A percentile compares a stretch with the other conserved stretches of the same genome.
Evolutionary conservation across 2,113 vertebrate genomes (phyloP).

Genomic region (Siniperca knerii): DNA sequence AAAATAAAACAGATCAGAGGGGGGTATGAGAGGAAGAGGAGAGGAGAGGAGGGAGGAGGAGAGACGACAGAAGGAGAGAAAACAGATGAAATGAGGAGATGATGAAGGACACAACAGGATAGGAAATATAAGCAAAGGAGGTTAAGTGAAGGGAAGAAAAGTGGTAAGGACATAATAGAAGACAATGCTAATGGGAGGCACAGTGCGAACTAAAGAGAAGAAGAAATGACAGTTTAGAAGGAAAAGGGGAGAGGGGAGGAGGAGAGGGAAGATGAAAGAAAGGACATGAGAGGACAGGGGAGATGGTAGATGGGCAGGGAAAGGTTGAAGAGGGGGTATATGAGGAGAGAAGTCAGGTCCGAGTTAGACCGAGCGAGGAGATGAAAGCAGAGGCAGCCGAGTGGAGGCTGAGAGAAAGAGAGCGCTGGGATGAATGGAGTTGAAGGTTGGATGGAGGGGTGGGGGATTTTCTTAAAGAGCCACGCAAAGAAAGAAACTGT

Average conservation of each 20-base stretch:
- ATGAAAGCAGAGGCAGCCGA: slow-evolving; percentile 56
- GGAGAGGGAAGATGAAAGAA: slow-evolving; percentile 16
- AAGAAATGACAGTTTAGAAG: not conserved
- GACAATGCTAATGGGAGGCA: not conserved
- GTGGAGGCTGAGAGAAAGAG: slow-evolving; percentile 48
- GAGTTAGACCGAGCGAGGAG: slow-evolving; percentile 44
- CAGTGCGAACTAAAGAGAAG: not conserved
- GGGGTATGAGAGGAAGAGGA: not conserved
- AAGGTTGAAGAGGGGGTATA: not conserved
- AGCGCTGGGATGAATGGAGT: slow-evolving; percentile 32
- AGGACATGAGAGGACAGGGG: slow-evolving; percentile 1
- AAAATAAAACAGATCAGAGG: not conserved
- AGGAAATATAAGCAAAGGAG: not conserved
- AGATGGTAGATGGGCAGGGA: slow-evolving; percentile 19
- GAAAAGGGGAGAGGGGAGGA: not conserved
- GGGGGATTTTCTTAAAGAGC: slow-evolving; percentile 31
- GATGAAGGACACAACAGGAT: not conserved
- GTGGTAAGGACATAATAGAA: not conserved
- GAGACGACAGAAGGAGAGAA: not conserved
- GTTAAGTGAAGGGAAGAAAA: not conserved
- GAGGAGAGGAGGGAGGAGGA: not conserved
- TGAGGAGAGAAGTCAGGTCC: slow-evolving; percentile 44
- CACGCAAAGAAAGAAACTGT: not conserved
- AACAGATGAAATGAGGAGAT: not conserved
- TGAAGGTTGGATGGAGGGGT: slow-evolving; percentile 33